Evolutionary conservation across 2,113 vertebrate genomes (phyloP).

Genomic region (Progne subis): DNA sequence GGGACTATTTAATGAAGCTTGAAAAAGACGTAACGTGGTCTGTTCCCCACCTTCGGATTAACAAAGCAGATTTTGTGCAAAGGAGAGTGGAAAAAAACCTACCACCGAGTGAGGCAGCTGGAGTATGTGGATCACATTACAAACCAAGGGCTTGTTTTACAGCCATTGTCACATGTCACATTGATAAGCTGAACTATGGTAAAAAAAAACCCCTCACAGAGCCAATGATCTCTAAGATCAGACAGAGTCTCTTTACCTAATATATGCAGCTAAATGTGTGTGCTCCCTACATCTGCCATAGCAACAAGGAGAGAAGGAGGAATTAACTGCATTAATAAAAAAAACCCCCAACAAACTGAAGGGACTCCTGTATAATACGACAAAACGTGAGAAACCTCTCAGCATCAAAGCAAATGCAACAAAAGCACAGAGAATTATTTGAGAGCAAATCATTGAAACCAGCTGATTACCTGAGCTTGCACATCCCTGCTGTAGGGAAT

Average conservation of each 20-base stretch:
- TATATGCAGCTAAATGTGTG: constrained; percentile 33
- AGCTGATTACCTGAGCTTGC: constrained; percentile 81
- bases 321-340: constrained; percentile 48
- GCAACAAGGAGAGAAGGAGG: constrained; percentile 33
- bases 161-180: constrained; percentile 54
- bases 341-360: background rate
- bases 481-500: constrained; percentile 82
- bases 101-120: background rate
- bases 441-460: constrained; percentile 39
- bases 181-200: constrained; percentile 47
- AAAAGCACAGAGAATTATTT: constrained; percentile 35
- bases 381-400: background rate
- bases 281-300: constrained; percentile 45
- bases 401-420: constrained; percentile 43
- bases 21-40: background rate
- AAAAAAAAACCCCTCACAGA: constrained; percentile 23
- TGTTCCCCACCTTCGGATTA: background rate
- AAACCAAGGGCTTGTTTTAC: constrained; percentile 51
- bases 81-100: background rate
- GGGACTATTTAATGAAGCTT: constrained; percentile 32
- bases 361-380: background rate
- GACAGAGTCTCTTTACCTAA: constrained; percentile 34
- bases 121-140: constrained; percentile 7
- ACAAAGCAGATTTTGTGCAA: constrained; percentile 27
- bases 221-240: constrained; percentile 35